Evolutionary conservation across 2,888 invertebrate genomes (phyloP).

Genomic region (Mechanitis mazaeus): DNA sequence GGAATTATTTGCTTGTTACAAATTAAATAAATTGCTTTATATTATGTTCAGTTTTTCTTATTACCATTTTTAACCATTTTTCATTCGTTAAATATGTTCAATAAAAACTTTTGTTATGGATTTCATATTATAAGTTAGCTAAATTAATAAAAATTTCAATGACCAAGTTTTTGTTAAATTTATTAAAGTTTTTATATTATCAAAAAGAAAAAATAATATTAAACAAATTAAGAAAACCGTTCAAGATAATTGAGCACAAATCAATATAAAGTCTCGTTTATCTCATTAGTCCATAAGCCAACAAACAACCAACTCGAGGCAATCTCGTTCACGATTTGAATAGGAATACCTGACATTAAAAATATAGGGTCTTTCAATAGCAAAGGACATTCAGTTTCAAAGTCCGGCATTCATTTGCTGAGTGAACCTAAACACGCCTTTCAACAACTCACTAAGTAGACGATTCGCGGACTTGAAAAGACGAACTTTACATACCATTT

Average conservation of each 20-base stretch:
- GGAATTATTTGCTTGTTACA: too few relatives aligned
- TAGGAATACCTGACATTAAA: conserved; percentile 65
- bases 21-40: too few relatives aligned
- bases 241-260: not conserved
- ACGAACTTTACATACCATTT: conserved; percentile 43
- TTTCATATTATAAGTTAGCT: too few relatives aligned
- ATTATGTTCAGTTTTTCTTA: too few relatives aligned
- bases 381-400: conserved; percentile 47
- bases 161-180: not conserved
- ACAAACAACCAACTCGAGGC: conserved; percentile 29
- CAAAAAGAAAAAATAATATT: not conserved
- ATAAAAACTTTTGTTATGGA: too few relatives aligned
- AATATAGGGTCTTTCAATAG: conserved; percentile 61
- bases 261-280: conserved; percentile 8
- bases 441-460: conserved; percentile 45
- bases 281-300: conserved; percentile 22
- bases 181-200: not conserved
- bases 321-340: conserved; percentile 51
- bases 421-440: conserved; percentile 50
- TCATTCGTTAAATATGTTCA: too few relatives aligned
- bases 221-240: not conserved
- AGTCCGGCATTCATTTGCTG: conserved; percentile 59
- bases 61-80: too few relatives aligned
- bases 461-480: conserved; percentile 52
- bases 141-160: too few relatives aligned